Evolutionary conservation across 2,797 vertebrate genomes (phyloP), one percentile per base, ranked within the genome.

Genomic region (Cossypha niveicapilla): DNA sequence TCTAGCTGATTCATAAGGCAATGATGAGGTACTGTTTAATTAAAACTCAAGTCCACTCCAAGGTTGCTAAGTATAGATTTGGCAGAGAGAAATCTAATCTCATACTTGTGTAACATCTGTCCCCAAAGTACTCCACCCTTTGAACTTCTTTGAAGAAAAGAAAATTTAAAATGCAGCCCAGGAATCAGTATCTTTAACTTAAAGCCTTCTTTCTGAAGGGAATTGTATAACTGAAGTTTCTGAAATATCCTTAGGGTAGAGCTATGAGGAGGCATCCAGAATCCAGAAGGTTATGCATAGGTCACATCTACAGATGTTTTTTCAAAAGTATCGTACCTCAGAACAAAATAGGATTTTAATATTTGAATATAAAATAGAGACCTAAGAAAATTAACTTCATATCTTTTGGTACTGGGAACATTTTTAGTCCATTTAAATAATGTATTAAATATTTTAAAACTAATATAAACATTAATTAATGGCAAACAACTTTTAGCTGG

Each of bases 171-270:
- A 74, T 95, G 77, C 86, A 92, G 24, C 54, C 75, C 66, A 80
- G 44, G 34, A 77, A 53, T 93, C 85, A 70, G 42, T 80, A 18
- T 88, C 67, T 78, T 86, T 88, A 89, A 84, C 35, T 90, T 76
- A 65, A 66, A 96, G 48, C 45, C 72, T 92, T 88, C 56, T 87
- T 90, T 96, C 92, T 94, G 92, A 93, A 92, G 74, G 81, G 80
- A 88, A 44, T 17, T 68, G 17, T 91, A 4, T 85, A 93, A 94
- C 56, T 93, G 87, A 73, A 90, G 76, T 66, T 94, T 82, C 83
- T 81, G 53, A 94, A 92, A 73, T 86, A 94, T 57, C 94, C 77
- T 81, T 74, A 83, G 87, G 92, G 65, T 70, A 94, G 70, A 88
- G 21, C 17, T 73, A 5, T 3, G 1, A 86, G 51, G n/a, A 84